Conservation (phyloP, 2,113 vertebrate genomes). For the Elephas maximus region DNA sequence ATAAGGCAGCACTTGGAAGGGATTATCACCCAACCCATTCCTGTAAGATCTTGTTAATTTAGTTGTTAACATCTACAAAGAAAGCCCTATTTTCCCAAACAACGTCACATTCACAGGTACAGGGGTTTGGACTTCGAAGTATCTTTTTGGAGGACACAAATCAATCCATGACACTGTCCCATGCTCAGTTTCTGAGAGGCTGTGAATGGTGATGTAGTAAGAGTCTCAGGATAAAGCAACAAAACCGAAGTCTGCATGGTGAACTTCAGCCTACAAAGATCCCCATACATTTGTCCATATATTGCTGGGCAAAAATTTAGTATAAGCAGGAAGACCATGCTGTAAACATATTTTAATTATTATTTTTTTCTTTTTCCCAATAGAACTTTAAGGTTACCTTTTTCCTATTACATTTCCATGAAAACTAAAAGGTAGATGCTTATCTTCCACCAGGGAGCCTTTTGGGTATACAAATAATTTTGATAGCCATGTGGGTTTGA, state of each 20-base stretch:
- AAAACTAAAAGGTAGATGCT: constrained; percentile 54
- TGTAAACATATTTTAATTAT: not conserved
- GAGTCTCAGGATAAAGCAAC: not conserved
- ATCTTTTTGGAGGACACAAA: not conserved
- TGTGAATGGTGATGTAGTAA: not conserved
- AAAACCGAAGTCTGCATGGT: too few species aligned
- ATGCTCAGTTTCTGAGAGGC: not conserved
- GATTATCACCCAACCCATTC: not conserved
- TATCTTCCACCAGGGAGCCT: constrained; percentile 56
- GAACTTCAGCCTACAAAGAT: not conserved
- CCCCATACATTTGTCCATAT: fast-evolving
- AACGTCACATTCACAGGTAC: too few species aligned
- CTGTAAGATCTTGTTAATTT: not conserved
- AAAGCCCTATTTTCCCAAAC: not conserved
- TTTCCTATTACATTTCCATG: constrained; percentile 43
- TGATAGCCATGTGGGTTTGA: constrained; percentile 1
- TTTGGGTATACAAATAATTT: constrained; percentile 20
- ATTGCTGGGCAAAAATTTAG: not conserved
- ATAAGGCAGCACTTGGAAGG: not conserved
- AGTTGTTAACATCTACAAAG: not conserved
- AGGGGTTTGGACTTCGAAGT: not conserved
- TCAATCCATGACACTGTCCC: not conserved
- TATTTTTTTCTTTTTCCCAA: not conserved
- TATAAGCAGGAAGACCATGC: not conserved
- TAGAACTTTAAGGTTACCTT: constrained; percentile 17